phyloP scores from a whole-genome alignment of 2,797 vertebrate species.

The Streptopelia turtur region DNA sequence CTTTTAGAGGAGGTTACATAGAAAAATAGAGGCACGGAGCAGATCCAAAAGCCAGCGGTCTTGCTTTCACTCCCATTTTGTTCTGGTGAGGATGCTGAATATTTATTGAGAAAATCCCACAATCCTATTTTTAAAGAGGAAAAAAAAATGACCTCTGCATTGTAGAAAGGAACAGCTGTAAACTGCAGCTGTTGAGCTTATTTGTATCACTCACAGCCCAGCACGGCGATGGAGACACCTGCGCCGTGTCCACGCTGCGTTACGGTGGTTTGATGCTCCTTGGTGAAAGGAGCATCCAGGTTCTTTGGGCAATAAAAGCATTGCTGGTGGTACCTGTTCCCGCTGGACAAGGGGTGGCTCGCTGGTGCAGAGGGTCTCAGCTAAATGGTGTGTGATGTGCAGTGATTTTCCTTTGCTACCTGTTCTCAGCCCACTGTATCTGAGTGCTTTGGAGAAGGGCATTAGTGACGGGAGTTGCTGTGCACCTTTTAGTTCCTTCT shows the following conservation, averaged over 20 bases:
- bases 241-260: rapidly evolving
- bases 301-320: neutral
- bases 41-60: conserved; percentile 53
- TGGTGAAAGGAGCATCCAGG: neutral
- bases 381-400: conserved; percentile 35
- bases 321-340: neutral
- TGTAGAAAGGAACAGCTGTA: conserved; percentile 29
- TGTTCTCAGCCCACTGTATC: rapidly evolving
- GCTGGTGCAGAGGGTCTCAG: neutral
- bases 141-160: neutral
- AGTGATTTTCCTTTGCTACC: neutral
- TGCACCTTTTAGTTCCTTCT: neutral
- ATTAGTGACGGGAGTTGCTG: neutral
- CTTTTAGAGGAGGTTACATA: conserved; percentile 70
- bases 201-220: neutral
- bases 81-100: conserved; percentile 50
- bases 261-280: neutral
- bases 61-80: conserved; percentile 61
- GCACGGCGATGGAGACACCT: no score
- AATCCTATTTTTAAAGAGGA: neutral
- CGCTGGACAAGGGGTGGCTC: neutral
- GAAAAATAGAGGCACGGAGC: conserved; percentile 68
- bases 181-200: neutral
- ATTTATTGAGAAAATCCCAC: conserved; percentile 66
- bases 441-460: neutral